Evolutionary conservation across 2,888 invertebrate species (phyloP).

Genomic region (Pammene fasciana): DNA sequence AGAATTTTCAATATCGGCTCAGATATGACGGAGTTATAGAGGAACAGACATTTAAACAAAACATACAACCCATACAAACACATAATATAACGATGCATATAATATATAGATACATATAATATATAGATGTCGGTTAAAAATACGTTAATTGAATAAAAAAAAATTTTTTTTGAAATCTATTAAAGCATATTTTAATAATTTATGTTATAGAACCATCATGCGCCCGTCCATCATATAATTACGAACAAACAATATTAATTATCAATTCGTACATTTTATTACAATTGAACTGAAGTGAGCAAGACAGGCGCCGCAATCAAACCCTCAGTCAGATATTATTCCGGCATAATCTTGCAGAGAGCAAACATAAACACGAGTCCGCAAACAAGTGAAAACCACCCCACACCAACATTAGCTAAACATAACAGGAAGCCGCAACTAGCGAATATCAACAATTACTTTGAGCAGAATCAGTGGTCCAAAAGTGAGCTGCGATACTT

Average conservation of each 20-base stretch:
- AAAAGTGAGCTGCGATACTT: conserved; percentile 43
- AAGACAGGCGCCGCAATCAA: conserved; percentile 10
- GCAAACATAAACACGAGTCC: conserved; percentile 38
- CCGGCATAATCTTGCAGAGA: conserved; percentile 15
- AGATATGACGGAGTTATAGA: no score
- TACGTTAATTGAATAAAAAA: no score
- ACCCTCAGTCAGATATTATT: conserved; percentile 3
- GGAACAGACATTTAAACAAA: no score
- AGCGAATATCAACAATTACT: conserved; percentile 50
- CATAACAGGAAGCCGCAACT: conserved; percentile 43
- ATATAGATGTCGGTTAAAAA: no score
- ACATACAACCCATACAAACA: no score
- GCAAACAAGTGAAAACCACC: conserved; percentile 39
- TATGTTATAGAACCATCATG: no score
- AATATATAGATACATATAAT: no score
- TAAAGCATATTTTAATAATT: no score
- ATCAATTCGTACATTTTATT: no score
- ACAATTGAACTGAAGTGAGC: not conserved
- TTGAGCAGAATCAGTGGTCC: conserved; percentile 43
- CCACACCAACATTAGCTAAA: conserved; percentile 42
- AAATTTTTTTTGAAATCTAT: no score
- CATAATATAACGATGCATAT: no score
- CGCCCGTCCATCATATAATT: not conserved
- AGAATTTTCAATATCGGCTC: no score
- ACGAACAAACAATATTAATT: not conserved